These are phyloP conservation scores for Coleophora deauratella DNA, from an alignment of 2,888 invertebrate genomes.

Conservation along the genomic window DNA sequence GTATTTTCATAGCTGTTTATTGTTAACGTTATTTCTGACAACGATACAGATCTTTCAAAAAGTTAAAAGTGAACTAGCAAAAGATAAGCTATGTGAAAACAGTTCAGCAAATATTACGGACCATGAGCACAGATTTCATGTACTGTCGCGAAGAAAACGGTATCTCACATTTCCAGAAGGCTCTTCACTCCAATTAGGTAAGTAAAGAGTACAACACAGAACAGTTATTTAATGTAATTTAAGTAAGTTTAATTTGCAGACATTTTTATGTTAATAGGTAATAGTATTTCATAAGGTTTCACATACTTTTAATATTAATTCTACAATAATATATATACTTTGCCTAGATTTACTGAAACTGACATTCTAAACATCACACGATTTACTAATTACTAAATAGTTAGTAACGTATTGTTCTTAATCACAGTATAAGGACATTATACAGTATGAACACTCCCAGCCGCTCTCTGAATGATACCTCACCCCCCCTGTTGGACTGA, in stretches of 20 bases:
- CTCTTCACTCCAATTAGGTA: constrained; percentile 76
- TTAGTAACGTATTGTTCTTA: too few relatives aligned
- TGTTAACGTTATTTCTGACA: constrained; percentile 19
- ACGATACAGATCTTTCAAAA: constrained; percentile 25
- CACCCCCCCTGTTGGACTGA: too few relatives aligned
- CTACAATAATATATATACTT: too few relatives aligned
- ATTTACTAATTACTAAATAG: too few relatives aligned
- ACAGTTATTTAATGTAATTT: too few relatives aligned
- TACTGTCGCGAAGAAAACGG: constrained; percentile 70
- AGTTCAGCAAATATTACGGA: constrained; percentile 26
- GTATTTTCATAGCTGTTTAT: not conserved
- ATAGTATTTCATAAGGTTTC: not conserved
- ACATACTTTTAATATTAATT: not conserved
- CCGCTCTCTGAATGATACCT: too few relatives aligned
- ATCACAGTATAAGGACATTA: too few relatives aligned
- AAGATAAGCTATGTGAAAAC: constrained; percentile 24
- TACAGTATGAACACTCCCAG: too few relatives aligned
- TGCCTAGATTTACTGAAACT: too few relatives aligned
- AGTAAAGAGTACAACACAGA: constrained; percentile 26
- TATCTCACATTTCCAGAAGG: constrained; percentile 76
- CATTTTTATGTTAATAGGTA: not conserved
- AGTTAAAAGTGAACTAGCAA: constrained; percentile 29
- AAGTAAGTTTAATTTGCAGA: not conserved
- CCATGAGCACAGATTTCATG: constrained; percentile 26
- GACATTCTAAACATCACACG: too few relatives aligned